Conservation (phyloP, 53 echinoderm and acorn worm genomes). For the Patiria pectinifera region DNA sequence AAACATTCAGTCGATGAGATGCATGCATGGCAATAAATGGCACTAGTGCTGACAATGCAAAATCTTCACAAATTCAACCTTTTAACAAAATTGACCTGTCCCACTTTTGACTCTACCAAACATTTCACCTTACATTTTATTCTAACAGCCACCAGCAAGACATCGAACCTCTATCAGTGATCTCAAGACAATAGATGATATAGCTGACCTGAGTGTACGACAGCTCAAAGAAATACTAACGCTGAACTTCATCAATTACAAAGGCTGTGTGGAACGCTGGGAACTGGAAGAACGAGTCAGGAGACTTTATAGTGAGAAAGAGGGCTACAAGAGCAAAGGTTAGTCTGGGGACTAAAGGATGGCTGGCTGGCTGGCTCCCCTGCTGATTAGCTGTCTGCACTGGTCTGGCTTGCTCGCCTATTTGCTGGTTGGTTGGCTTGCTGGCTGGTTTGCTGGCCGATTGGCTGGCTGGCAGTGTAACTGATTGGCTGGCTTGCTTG, state of each 20-base stretch:
- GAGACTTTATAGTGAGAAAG: constrained; percentile 78
- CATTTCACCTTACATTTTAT: background rate
- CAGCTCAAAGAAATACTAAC: constrained; percentile 92
- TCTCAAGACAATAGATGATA: constrained; percentile 71
- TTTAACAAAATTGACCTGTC: too few species aligned
- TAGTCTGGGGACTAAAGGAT: background rate
- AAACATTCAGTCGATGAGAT: too few species aligned
- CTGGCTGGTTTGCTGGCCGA: too few species aligned
- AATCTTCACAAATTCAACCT: too few species aligned
- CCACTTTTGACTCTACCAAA: too few species aligned
- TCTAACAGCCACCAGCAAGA: constrained; percentile 51
- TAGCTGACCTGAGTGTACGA: constrained; percentile 71
- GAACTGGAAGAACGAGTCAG: constrained; percentile 89
- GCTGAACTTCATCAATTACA: constrained; percentile 92
- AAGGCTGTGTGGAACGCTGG: constrained; percentile 93
- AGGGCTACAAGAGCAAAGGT: constrained; percentile 78
- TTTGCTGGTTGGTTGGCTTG: too few species aligned
- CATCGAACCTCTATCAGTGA: constrained; percentile 90
- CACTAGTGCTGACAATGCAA: too few species aligned
- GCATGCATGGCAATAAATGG: too few species aligned
- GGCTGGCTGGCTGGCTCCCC: background rate
- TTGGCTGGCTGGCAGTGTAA: too few species aligned
- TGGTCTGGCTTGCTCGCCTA: too few species aligned
- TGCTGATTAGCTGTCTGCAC: too few species aligned
- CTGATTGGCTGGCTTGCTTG: background rate